phyloP scores from a whole-genome alignment of 2,113 vertebrate species.

The Gracilinanus agilis region DNA sequence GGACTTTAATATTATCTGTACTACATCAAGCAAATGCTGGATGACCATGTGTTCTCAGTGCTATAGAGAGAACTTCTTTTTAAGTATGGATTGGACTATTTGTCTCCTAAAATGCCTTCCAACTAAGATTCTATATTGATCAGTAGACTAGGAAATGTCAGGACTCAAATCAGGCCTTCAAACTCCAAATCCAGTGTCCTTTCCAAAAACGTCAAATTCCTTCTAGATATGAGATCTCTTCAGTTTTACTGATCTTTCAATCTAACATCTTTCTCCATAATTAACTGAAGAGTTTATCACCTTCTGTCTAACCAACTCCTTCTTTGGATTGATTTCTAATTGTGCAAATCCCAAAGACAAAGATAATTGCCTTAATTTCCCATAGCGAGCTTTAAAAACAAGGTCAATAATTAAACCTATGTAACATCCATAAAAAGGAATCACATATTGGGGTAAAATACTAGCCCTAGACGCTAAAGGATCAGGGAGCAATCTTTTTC shows the following conservation, averaged over 20 bases:
- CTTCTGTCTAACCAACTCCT: not conserved
- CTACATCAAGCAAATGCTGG: not conserved
- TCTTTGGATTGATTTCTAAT: not conserved
- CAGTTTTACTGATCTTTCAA: not conserved
- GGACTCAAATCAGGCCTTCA: not conserved
- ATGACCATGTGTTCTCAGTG: not conserved
- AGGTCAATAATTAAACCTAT: not conserved
- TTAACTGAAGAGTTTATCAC: not conserved
- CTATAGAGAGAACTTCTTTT: not conserved
- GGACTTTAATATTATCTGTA: too few species aligned
- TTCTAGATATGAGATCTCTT: not conserved
- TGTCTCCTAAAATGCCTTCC: not conserved
- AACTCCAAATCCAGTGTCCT: not conserved
- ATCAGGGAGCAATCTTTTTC: not conserved
- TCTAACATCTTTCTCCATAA: not conserved
- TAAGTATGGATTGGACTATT: not conserved
- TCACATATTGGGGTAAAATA: not conserved
- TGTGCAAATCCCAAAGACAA: not conserved
- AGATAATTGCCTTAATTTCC: not conserved
- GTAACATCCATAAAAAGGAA: not conserved
- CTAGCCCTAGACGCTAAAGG: not conserved
- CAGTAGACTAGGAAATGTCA: not conserved
- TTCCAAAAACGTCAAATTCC: not conserved
- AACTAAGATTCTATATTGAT: not conserved
- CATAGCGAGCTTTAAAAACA: not conserved